phyloP scores from a whole-genome alignment of 2,113 vertebrate genomes.

The Gallinago undulata region DNA sequence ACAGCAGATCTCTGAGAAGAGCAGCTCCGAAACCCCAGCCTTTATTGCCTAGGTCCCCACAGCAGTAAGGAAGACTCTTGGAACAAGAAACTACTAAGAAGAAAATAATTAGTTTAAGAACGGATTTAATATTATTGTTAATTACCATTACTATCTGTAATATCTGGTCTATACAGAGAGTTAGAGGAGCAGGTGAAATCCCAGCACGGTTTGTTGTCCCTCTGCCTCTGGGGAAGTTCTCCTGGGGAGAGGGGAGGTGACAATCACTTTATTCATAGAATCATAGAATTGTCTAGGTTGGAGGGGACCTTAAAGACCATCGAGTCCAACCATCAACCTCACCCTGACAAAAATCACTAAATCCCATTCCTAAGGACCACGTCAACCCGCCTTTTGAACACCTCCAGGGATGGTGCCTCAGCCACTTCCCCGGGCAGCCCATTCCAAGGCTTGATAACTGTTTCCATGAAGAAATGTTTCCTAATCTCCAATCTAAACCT shows the following conservation, averaged over 20 bases:
- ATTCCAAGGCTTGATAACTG: too few species aligned
- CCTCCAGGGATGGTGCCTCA: too few species aligned
- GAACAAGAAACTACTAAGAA: background rate
- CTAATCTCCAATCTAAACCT: too few species aligned
- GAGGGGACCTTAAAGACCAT: too few species aligned
- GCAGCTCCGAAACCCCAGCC: too few species aligned
- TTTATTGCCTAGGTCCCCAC: background rate
- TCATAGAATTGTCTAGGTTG: background rate
- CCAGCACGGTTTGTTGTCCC: background rate
- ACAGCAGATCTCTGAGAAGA: slow-evolving; percentile 46
- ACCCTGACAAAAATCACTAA: too few species aligned
- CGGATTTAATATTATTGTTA: background rate
- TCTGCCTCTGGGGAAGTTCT: background rate
- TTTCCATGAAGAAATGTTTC: too few species aligned
- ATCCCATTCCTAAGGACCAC: too few species aligned
- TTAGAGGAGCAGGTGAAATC: background rate
- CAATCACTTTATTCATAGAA: background rate
- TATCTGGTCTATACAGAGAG: background rate
- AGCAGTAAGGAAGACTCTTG: background rate
- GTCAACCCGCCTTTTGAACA: too few species aligned
- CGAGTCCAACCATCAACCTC: too few species aligned
- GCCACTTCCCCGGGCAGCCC: too few species aligned
- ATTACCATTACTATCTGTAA: background rate
- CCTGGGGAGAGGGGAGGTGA: background rate
- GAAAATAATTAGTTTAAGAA: background rate